phyloP scores from a whole-genome alignment of 2,113 vertebrate species.

The Podarcis raffonei region DNA sequence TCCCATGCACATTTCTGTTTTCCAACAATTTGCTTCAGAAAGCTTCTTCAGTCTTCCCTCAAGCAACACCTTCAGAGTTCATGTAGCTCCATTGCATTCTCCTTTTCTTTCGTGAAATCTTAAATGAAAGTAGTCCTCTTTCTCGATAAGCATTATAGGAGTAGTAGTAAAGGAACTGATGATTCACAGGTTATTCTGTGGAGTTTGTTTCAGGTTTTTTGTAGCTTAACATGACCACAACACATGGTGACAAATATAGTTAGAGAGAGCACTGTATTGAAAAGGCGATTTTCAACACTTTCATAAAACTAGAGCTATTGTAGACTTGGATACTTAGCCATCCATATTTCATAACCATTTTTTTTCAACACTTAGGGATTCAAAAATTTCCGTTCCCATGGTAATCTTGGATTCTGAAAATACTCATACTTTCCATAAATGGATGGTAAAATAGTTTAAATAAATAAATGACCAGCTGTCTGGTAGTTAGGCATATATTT shows the following conservation, averaged over 20 bases:
- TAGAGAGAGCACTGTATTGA: constrained; percentile 48
- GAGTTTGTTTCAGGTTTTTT: not conserved
- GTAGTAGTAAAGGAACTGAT: not conserved
- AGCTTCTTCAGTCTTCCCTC: not conserved
- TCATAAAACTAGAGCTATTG: constrained; percentile 11
- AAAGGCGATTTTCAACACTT: constrained; percentile 60
- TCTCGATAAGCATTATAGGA: not conserved
- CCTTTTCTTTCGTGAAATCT: no score
- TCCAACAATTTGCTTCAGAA: not conserved
- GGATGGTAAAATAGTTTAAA: constrained; percentile 61
- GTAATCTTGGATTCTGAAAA: constrained; percentile 73
- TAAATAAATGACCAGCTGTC: constrained; percentile 67
- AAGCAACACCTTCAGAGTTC: not conserved
- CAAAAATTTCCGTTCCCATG: constrained; percentile 75
- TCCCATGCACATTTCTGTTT: not conserved
- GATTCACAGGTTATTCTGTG: not conserved
- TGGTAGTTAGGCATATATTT: constrained; percentile 57
- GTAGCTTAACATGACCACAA: not conserved
- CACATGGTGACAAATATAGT: constrained; percentile 16
- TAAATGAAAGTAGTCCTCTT: not conserved
- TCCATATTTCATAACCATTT: constrained; percentile 64
- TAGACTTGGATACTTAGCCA: constrained; percentile 65
- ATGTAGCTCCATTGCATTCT: not conserved
- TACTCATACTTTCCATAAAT: constrained; percentile 64
- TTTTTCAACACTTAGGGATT: constrained; percentile 51